These are phyloP conservation scores for Serilophus lunatus DNA, from an alignment of 2,113 vertebrate genomes.

Conservation along the genomic window DNA sequence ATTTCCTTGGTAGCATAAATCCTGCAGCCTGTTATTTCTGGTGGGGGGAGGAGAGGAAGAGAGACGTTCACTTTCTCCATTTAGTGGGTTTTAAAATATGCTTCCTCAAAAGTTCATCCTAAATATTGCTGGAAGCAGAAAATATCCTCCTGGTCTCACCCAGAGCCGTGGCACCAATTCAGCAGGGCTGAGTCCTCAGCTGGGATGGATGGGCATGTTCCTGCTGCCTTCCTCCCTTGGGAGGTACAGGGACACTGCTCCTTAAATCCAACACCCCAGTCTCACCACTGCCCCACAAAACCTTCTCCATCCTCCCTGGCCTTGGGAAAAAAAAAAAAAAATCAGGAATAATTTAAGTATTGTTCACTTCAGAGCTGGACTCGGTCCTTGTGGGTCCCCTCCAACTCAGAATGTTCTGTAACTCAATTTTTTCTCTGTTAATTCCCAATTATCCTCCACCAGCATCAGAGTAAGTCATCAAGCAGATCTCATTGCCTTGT, in stretches of 20 bases:
- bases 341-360: background rate
- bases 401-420: background rate
- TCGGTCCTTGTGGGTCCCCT: background rate
- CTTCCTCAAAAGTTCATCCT: constrained; percentile 28
- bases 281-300: background rate
- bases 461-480: background rate
- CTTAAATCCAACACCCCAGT: background rate
- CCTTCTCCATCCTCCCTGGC: background rate
- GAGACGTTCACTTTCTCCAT: constrained; percentile 29
- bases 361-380: background rate
- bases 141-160: background rate
- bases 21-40: constrained; percentile 45
- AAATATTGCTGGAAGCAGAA: constrained; percentile 17
- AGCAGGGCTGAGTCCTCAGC: background rate
- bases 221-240: background rate
- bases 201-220: fast-evolving
- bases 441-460: background rate
- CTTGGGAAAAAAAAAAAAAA: background rate
- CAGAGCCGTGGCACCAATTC: fast-evolving
- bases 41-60: background rate
- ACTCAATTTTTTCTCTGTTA: background rate
- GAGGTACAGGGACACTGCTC: background rate
- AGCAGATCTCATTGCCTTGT: background rate
- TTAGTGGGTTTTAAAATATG: constrained; percentile 32
- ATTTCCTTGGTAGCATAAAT: constrained; percentile 60